Percentiles rank a stretch among this genome's conserved stretches.
phyloP scores from a whole-genome alignment of 1,140 invertebrate species.

The Vanessa tameamea region DNA sequence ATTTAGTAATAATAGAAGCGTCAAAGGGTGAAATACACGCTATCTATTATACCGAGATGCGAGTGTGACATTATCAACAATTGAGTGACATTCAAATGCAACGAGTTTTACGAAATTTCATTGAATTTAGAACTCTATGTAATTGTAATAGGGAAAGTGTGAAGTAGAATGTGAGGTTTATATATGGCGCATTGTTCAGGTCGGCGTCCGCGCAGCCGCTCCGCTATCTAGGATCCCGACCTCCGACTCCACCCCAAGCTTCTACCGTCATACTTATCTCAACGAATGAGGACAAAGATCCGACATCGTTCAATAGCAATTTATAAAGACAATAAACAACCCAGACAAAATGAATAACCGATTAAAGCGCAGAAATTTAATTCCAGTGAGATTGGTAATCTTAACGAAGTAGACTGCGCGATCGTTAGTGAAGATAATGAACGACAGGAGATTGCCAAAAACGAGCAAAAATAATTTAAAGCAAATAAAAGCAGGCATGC shows the following conservation, averaged over 20 bases:
- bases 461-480: constrained; percentile 73
- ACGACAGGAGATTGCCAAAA: constrained; percentile 69
- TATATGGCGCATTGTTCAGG: constrained; percentile 29
- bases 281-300: constrained; percentile 71
- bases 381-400: constrained; percentile 33
- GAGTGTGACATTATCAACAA: constrained; percentile 42
- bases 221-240: constrained; percentile 65
- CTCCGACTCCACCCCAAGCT: constrained; percentile 61
- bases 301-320: constrained; percentile 52
- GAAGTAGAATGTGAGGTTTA: constrained; percentile 13
- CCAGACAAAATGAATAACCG: constrained; percentile 36
- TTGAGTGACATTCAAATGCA: constrained; percentile 32
- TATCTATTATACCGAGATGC: constrained; percentile 43
- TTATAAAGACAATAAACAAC: constrained; percentile 58
- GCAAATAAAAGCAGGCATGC: constrained; percentile 73
- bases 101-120: constrained; percentile 24
- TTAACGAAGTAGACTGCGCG: constrained; percentile 61
- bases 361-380: constrained; percentile 32
- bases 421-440: constrained; percentile 74
- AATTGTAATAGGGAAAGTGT: constrained; percentile 17
- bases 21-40: constrained; percentile 44
- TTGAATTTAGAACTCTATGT: constrained; percentile 37
- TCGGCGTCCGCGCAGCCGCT: constrained; percentile 55
- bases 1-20: constrained; percentile 44
- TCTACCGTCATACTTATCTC: constrained; percentile 67